Evolutionary conservation across 2,888 invertebrate genomes (phyloP), one percentile per base, ranked within the genome.

Genomic region (Sycophila texana): DNA sequence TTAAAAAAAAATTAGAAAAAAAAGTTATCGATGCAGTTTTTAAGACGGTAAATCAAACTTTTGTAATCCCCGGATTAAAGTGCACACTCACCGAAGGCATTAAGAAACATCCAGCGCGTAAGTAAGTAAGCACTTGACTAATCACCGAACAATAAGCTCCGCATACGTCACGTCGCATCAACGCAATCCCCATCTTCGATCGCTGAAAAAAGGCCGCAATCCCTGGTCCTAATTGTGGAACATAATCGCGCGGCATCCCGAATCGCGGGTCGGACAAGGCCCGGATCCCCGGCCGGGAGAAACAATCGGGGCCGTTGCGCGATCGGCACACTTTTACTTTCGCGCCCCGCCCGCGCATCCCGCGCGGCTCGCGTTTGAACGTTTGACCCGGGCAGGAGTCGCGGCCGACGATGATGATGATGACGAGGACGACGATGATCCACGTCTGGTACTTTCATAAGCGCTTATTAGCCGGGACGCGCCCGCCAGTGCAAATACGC

Each of bases 251-350:
- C 26, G 26, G 26, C 26, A 26, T 26, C 61, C 26, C 30, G n/a
- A 61, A 30, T 30, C n/a, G 13, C 39, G 39, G 39, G 7, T 7
- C 4, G 7, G 39, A 7, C 26, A 7, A 7, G 39, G 39, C 39
- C 39, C 39, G 39, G 39, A 39, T 39, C 39, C 39, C 4, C 39
- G 39, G 39, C 39, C 39, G 39, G 39, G 39, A 39, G 39, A n/a
- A 14, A 58, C 57, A 47, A 70, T 70, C 20, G 57, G 18, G 18
- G 20, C 16, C 16, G 14, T 51, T 26, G 61, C 57, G n/a, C 53
- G 61, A n/a, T 39, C 30, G 74, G 66, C 74, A 74, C 55, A 74
- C 74, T 74, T 74, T 74, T 67, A 74, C 74, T 26, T 65, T 22
- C 20, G 55, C n/a, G 18, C 61, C 61, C 61, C 61, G 26, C 61